These are phyloP conservation scores for Columba livia DNA, from an alignment of 2,113 vertebrate genomes.

Conservation along the genomic window DNA sequence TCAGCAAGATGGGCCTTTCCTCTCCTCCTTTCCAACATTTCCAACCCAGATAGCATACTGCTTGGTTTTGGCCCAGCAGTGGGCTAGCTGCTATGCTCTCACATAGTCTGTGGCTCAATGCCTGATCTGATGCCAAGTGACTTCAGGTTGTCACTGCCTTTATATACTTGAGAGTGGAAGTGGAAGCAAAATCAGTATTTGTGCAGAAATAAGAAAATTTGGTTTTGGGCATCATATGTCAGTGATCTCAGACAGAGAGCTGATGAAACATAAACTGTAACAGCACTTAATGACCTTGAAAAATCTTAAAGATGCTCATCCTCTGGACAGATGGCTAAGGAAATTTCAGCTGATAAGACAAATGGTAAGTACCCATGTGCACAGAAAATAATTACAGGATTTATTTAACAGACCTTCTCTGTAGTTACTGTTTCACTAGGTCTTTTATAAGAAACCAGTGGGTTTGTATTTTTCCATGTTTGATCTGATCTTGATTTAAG, in stretches of 20 bases:
- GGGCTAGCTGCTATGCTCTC: neutral
- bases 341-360: neutral
- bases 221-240: neutral
- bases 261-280: neutral
- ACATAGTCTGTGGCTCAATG: neutral
- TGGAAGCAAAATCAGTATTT: neutral
- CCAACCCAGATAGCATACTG: accelerated
- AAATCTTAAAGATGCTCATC: neutral
- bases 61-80: neutral
- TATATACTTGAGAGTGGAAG: neutral
- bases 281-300: neutral
- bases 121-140: neutral
- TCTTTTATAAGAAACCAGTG: neutral
- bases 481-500: neutral
- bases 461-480: neutral
- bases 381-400: neutral
- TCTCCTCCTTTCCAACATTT: neutral
- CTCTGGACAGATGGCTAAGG: neutral
- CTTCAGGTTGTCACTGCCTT: neutral
- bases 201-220: neutral
- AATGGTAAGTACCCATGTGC: neutral
- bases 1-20: neutral
- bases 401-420: neutral
- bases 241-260: neutral
- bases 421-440: neutral